These are phyloP conservation scores for Agapornis canus DNA, from an alignment of 2,797 vertebrate genomes.

Conservation along the genomic window DNA sequence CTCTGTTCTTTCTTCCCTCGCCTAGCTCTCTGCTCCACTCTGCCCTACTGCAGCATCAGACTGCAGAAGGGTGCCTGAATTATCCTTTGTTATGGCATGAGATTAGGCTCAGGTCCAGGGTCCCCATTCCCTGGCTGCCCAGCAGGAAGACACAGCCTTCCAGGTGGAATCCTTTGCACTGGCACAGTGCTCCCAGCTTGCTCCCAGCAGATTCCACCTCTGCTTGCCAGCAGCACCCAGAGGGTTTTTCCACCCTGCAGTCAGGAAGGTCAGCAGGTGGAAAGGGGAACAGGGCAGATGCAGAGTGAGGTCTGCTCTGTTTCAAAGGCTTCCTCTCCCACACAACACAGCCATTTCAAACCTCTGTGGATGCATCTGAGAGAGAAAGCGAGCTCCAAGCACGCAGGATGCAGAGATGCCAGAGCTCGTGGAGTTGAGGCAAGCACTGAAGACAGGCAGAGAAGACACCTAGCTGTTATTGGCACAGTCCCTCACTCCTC, in stretches of 20 bases:
- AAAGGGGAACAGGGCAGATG: neutral
- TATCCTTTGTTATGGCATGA: neutral
- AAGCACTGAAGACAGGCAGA: neutral
- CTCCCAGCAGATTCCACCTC: neutral
- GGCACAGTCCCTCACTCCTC: neutral
- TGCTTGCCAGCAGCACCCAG: neutral
- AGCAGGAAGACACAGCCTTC: neutral
- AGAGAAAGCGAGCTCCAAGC: neutral
- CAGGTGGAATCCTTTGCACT: neutral
- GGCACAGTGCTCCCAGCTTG: rapidly evolving
- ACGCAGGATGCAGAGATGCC: conserved; percentile 5
- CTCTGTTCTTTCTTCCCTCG: neutral
- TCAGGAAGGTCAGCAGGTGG: neutral
- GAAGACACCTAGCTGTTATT: neutral
- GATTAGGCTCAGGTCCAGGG: neutral
- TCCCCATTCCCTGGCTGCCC: neutral
- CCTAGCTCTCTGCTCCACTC: neutral
- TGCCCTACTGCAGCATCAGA: neutral
- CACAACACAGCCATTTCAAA: neutral
- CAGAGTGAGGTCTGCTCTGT: neutral
- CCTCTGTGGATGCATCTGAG: neutral
- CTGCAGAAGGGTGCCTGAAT: conserved; percentile 26
- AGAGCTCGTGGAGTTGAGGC: neutral
- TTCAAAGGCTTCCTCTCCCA: neutral
- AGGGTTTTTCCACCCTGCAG: neutral